A percentile compares a stretch with the other conserved stretches of the same genome.
These are phyloP conservation scores for Albula glossodonta DNA, from an alignment of 2,113 vertebrate species.

Conservation along the genomic window DNA sequence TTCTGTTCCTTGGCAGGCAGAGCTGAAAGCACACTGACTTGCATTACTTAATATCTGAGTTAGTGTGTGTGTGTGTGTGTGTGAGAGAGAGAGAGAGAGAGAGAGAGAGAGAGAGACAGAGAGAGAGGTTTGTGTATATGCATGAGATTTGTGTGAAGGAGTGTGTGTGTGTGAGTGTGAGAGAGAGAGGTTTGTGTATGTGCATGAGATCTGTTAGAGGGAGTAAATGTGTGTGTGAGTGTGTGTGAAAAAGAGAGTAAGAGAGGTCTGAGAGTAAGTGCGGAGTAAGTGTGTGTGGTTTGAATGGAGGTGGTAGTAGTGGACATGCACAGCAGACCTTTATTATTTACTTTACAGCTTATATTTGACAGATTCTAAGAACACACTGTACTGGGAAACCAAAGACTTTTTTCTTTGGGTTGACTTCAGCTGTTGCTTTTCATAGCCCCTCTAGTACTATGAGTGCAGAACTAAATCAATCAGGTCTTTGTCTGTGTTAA, in stretches of 20 bases:
- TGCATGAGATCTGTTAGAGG: neutral
- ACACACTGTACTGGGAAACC: conserved; percentile 37
- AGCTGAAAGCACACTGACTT: conserved; percentile 2
- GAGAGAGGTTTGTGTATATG: conserved; percentile 4
- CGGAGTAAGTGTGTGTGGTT: neutral
- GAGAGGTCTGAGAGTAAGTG: neutral
- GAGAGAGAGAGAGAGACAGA: conserved; percentile 2
- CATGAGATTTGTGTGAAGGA: neutral
- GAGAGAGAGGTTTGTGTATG: neutral
- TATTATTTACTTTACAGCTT: conserved; percentile 42
- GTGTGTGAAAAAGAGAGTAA: no score
- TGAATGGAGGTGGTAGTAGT: neutral
- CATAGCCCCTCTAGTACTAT: neutral
- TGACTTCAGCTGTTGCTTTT: conserved; percentile 12
- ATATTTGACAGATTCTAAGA: conserved; percentile 43
- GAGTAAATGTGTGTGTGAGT: conserved; percentile 7
- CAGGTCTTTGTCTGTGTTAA: conserved; percentile 10
- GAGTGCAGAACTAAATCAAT: conserved; percentile 18
- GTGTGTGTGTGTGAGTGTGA: conserved; percentile 8
- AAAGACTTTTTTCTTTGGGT: neutral
- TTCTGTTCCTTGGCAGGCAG: conserved; percentile 38
- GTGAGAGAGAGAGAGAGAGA: neutral
- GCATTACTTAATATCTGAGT: neutral
- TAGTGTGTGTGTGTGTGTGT: neutral
- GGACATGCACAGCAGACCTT: neutral